phyloP scores from a whole-genome alignment of 2,888 invertebrate genomes.

The Acrocyrtus sp. region DNA sequence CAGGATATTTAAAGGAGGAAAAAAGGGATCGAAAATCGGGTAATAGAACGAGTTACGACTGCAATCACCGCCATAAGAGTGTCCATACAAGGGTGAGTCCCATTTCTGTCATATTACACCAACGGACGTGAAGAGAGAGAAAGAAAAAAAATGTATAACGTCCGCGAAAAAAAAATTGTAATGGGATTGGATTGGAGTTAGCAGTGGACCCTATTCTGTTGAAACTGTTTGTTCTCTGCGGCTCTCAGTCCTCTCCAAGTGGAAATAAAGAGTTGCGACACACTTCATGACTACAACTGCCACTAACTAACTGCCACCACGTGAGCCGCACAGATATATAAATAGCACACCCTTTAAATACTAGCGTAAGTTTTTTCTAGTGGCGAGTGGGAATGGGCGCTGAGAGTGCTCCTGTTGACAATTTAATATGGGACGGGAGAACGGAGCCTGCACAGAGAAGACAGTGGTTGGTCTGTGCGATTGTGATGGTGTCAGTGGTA shows the following conservation, averaged over 20 bases:
- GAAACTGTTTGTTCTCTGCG: too few species aligned
- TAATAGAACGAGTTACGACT: background rate
- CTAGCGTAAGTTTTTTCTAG: too few species aligned
- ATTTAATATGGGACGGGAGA: conserved; percentile 47
- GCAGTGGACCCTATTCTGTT: too few species aligned
- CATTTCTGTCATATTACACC: background rate
- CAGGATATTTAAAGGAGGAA: background rate
- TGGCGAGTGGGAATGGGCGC: too few species aligned
- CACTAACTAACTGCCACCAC: too few species aligned
- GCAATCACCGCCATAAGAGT: background rate
- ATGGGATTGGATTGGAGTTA: background rate
- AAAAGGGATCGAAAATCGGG: background rate
- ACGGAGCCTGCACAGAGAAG: conserved; percentile 5
- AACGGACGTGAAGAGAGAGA: too few species aligned
- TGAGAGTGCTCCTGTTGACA: conserved; percentile 47
- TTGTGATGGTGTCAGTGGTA: conserved; percentile 2
- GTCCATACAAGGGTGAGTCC: too few species aligned
- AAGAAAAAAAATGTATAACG: background rate
- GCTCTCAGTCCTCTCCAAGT: background rate
- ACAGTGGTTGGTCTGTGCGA: conserved; percentile 7
- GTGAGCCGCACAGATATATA: too few species aligned
- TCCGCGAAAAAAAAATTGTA: background rate
- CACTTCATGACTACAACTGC: background rate
- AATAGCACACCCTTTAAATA: too few species aligned
- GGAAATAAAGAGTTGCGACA: background rate